Base-by-base conservation (phyloP, 1,140 invertebrate genomes). In the Dreissena rostriformis region DNA sequence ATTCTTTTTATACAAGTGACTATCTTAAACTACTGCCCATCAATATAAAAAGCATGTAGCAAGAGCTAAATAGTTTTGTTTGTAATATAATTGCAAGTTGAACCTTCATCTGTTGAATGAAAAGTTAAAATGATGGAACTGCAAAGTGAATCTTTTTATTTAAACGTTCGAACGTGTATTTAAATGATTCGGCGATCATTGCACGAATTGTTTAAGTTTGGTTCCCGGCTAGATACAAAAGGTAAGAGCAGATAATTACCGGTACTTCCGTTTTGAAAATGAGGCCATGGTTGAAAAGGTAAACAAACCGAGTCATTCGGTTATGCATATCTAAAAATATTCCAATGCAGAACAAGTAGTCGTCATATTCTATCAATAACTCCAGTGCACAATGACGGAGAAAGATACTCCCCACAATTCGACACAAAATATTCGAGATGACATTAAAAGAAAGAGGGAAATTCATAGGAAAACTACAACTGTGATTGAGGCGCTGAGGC, bases 261-360 rank as follows among this genome's bases (percentile, higher is more conserved):
- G 19, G 19, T 63, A 63, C 61, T 24, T n/a, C 19, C 51, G 53
- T 52, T 52, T 49, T 72, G 53, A 72, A 72, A 49, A 72, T 72
- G 14, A 52, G 11, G 12, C 12, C 28, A 63, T 26, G 24, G 24
- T n/a, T 63, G 19, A 39, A 63, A n/a, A 63, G 19, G 24, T 63
- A n/a, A n/a, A 26, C 24, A 63, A 63, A 63, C 22, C 52, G 10
- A 19, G 68, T 22, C 39, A 51, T 73, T 28, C 61, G 72, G 55
- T 24, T 74, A 52, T 57, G 28, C 19, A 28, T 28, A 29, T 19
- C 15, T 57, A 57, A 24, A 63, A 74, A 57, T 74, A 74, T 55
- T 12, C 19, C 28, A 74, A 57, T 74, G 26, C 51, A 57, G 61
- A 52, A 24, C 29, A 57, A 28, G 29, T 1, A 11, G n/a, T 57